Evolutionary conservation across 2,113 vertebrate species (phyloP).

Genomic region (Gymnarchus niloticus): DNA sequence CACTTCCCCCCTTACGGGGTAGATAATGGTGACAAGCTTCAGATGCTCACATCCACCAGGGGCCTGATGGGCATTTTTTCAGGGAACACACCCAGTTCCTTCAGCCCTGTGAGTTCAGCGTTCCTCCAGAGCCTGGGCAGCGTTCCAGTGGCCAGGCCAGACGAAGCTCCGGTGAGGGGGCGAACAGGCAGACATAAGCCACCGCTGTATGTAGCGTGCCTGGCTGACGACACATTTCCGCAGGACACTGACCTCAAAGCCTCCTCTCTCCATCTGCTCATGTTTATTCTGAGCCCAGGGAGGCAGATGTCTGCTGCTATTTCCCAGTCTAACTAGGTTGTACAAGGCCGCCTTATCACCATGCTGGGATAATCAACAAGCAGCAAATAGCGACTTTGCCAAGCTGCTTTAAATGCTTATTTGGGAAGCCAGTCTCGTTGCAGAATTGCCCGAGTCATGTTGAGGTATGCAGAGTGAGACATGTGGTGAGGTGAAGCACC

Average conservation of each 20-base stretch:
- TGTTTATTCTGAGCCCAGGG: constrained; percentile 50
- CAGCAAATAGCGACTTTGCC: constrained; percentile 37
- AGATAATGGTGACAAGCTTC: constrained; percentile 28
- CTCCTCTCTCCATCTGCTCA: constrained; percentile 43
- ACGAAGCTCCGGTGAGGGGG: constrained; percentile 57
- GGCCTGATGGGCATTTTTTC: neutral
- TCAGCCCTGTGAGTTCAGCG: constrained; percentile 1
- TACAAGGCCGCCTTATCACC: constrained; percentile 38
- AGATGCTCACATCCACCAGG: neutral
- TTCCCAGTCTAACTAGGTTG: constrained; percentile 27
- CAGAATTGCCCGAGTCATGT: constrained; percentile 30
- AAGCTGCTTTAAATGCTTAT: constrained; percentile 39
- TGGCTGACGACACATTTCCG: constrained; percentile 51
- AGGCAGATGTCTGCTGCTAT: constrained; percentile 35
- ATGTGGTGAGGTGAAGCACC: neutral
- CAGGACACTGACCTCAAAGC: constrained; percentile 41
- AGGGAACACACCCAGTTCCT: constrained; percentile 14
- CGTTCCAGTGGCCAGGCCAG: constrained; percentile 23
- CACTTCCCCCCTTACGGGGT: no score
- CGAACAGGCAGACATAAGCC: constrained; percentile 30
- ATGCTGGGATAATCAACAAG: constrained; percentile 33
- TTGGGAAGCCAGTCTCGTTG: neutral
- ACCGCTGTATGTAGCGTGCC: constrained; percentile 20
- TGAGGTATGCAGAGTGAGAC: constrained; percentile 30
- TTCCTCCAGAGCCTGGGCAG: constrained; percentile 18